Evolutionary conservation across 2,888 invertebrate species (phyloP).

Genomic region (Anthoptus insignis): DNA sequence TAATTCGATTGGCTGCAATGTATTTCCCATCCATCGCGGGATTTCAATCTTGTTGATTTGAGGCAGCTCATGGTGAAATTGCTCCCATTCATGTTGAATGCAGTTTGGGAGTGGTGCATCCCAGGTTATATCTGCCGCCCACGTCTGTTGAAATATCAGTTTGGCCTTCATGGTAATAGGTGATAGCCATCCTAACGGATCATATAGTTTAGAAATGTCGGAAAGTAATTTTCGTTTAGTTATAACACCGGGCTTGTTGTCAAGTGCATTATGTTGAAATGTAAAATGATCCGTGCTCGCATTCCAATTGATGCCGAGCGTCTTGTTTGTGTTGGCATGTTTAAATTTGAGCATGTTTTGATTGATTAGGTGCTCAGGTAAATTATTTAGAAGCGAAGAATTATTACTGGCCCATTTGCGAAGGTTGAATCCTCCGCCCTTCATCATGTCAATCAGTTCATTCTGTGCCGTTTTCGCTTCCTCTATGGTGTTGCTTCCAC

Average conservation of each 20-base stretch:
- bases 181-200: constrained; percentile 2
- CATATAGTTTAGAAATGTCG: background rate
- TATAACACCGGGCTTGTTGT: background rate
- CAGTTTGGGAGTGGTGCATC: background rate
- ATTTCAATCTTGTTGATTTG: background rate
- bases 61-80: background rate
- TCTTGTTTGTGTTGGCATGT: background rate
- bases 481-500: background rate
- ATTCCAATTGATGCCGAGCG: background rate
- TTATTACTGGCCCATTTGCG: background rate
- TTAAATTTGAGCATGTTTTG: background rate
- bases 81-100: too few relatives aligned
- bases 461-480: background rate
- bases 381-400: background rate
- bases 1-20: background rate
- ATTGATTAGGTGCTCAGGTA: background rate
- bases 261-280: background rate
- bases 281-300: background rate
- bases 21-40: background rate
- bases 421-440: background rate
- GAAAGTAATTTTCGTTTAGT: background rate
- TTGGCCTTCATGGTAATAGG: background rate
- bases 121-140: background rate
- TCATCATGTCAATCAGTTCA: background rate
- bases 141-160: background rate